Conservation (phyloP, 2,113 vertebrate species). For the Scatophagus argus region DNA sequence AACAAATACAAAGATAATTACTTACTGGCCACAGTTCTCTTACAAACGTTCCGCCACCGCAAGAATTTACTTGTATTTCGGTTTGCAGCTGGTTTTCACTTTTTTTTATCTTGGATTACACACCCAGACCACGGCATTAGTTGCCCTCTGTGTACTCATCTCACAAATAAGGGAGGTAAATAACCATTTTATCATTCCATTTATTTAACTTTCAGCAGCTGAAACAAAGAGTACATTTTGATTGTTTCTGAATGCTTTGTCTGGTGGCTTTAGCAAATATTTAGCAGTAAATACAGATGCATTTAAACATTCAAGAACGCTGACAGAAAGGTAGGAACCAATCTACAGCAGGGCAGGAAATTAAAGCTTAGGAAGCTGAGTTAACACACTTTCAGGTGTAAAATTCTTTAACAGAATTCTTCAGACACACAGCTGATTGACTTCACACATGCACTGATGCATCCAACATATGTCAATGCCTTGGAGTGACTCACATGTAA, state of each 20-base stretch:
- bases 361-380: neutral
- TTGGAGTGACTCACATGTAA: conserved; percentile 12
- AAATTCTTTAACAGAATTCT: conserved; percentile 11
- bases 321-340: neutral
- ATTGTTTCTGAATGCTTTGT: conserved; percentile 8
- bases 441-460: neutral
- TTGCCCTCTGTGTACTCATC: conserved; percentile 18
- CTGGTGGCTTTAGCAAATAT: neutral
- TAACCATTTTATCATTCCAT: neutral
- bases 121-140: conserved; percentile 13
- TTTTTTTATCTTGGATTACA: conserved; percentile 32
- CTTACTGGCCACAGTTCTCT: conserved; percentile 1
- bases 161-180: conserved; percentile 29
- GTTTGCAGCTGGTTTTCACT: neutral
- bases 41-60: conserved; percentile 5
- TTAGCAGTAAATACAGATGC: neutral
- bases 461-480: neutral
- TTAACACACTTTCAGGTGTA: neutral
- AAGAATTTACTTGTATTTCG: conserved; percentile 23
- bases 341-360: neutral
- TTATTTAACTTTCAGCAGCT: conserved; percentile 3
- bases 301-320: neutral
- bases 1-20: conserved; percentile 4
- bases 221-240: neutral
- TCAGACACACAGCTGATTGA: conserved; percentile 4